A percentile compares a stretch with the other conserved stretches of the same genome.
phyloP scores from a whole-genome alignment of 2,888 invertebrate genomes.

The Euspilapteryx auroguttella region DNA sequence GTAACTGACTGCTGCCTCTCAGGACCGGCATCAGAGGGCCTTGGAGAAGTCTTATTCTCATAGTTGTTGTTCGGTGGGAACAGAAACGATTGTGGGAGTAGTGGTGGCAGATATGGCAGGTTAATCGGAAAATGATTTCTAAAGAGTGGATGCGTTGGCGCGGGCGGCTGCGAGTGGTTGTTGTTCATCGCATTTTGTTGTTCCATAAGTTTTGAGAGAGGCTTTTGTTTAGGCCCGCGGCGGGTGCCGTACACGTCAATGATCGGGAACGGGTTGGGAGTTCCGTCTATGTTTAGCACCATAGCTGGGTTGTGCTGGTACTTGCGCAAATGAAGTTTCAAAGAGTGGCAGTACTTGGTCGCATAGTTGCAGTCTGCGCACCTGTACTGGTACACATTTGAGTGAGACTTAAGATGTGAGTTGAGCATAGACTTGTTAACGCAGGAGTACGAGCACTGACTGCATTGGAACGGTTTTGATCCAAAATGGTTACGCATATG shows the following conservation, averaged over 20 bases:
- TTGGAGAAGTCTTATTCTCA: constrained; percentile 30
- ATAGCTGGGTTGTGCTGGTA: constrained; percentile 89
- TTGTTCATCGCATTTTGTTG: constrained; percentile 21
- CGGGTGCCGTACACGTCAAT: constrained; percentile 91
- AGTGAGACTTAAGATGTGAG: constrained; percentile 96
- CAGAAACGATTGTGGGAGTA: constrained; percentile 45
- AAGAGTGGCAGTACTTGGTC: constrained; percentile 96
- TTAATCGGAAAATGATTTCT: constrained; percentile 46
- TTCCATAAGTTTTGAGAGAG: constrained; percentile 36
- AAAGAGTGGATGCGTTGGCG: constrained; percentile 37
- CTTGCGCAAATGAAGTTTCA: constrained; percentile 93
- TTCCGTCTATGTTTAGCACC: constrained; percentile 86
- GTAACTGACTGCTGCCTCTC: constrained; percentile 21
- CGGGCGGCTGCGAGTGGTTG: constrained; percentile 22
- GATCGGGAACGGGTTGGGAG: constrained; percentile 83
- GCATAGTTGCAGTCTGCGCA: constrained; percentile 94
- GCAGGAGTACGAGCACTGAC: constrained; percentile 85
- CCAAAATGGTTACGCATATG: constrained; percentile 94
- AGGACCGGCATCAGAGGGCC: constrained; percentile 17
- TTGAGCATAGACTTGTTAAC: constrained; percentile 99
- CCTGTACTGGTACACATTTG: constrained; percentile 87
- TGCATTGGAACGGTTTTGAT: constrained; percentile 93
- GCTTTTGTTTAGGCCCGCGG: constrained; percentile 77
- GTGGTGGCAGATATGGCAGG: constrained; percentile 44
- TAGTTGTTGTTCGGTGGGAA: constrained; percentile 52